phyloP scores from a whole-genome alignment of 2,888 invertebrate species.

The Hemistola chrysoprasaria region DNA sequence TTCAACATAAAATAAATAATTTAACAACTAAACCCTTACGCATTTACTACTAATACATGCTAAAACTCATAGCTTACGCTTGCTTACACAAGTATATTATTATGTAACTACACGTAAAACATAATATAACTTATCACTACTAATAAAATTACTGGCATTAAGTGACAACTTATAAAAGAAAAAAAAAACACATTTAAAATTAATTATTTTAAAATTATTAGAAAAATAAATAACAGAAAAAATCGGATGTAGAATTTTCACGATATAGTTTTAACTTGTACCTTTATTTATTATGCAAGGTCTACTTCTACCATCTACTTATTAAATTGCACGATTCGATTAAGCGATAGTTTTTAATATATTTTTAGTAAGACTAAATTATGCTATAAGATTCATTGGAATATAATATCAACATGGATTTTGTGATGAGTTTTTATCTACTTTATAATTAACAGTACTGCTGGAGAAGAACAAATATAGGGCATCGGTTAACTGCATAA shows the following conservation, averaged over 20 bases:
- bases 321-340: conserved; percentile 79
- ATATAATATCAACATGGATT: conserved; percentile 24
- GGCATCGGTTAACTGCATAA: no score
- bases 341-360: conserved; percentile 59
- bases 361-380: conserved; percentile 12
- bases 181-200: conserved; percentile 55
- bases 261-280: conserved; percentile 37
- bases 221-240: conserved; percentile 78
- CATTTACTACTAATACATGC: conserved; percentile 71
- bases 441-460: no score
- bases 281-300: conserved; percentile 58
- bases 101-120: conserved; percentile 15
- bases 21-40: conserved; percentile 75
- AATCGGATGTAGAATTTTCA: conserved; percentile 26
- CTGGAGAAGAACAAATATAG: no score
- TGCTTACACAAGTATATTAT: conserved; percentile 9
- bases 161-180: conserved; percentile 41
- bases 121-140: conserved; percentile 47
- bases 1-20: conserved; percentile 82
- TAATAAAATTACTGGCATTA: conserved; percentile 72
- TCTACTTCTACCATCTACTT: conserved; percentile 66
- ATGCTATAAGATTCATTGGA: conserved; percentile 23
- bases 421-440: no score
- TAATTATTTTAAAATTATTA: no score
- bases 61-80: conserved; percentile 43